Conservation (phyloP, 2,888 invertebrate species). For the Adelognathus sp. region DNA sequence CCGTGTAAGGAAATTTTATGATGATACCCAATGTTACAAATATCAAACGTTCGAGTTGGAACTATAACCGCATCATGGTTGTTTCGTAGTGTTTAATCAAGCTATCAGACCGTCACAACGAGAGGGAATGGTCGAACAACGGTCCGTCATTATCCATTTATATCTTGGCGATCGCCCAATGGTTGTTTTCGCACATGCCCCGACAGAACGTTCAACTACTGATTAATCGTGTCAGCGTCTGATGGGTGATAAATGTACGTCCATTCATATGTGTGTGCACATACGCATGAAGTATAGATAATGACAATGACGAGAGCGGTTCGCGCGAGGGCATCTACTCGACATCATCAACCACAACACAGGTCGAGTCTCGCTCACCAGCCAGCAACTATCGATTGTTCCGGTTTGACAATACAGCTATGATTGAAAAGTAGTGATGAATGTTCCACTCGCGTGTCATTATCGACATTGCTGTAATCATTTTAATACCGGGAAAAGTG, state of each 20-base stretch:
- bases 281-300: neutral
- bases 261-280: neutral
- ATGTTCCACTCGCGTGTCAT: conserved; percentile 26
- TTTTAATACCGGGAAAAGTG: conserved; percentile 25
- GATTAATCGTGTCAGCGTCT: neutral
- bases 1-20: conserved; percentile 19
- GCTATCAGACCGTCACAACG: conserved; percentile 30
- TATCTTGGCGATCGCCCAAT: neutral
- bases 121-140: conserved; percentile 50
- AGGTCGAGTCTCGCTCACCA: neutral
- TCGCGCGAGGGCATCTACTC: neutral
- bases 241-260: neutral
- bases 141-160: conserved; percentile 51
- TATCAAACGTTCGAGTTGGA: neutral
- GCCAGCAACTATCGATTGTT: conserved; percentile 6
- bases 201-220: neutral
- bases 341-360: neutral
- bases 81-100: conserved; percentile 30
- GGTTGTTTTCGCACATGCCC: conserved; percentile 31
- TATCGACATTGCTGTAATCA: conserved; percentile 6
- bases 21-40: neutral
- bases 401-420: neutral
- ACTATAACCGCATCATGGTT: conserved; percentile 23
- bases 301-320: neutral
- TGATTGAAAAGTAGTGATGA: conserved; percentile 15